A percentile compares a stretch with the other conserved stretches of the same genome.
phyloP scores from a whole-genome alignment of 2,797 vertebrate genomes.

The Taeniopygia guttata region DNA sequence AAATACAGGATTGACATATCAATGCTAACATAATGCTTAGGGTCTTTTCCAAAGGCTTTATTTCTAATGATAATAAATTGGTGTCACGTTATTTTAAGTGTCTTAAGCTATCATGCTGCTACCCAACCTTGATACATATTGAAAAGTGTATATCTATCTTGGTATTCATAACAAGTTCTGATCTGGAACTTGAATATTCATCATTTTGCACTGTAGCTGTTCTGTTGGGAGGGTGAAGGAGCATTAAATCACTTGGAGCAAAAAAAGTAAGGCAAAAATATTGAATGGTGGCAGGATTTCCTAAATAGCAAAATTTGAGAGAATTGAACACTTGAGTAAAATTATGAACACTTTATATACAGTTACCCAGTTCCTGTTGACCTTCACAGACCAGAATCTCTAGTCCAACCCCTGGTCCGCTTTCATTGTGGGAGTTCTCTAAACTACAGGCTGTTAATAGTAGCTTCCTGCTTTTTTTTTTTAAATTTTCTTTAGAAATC shows the following conservation, averaged over 20 bases:
- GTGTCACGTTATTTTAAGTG: constrained; percentile 70
- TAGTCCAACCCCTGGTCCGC: not conserved
- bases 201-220: not conserved
- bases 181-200: constrained; percentile 22
- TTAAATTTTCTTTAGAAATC: not conserved
- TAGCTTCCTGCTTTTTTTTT: too few relatives aligned
- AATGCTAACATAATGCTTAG: constrained; percentile 79
- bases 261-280: not conserved
- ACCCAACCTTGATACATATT: not conserved
- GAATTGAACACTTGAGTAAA: not conserved
- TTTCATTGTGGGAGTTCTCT: not conserved
- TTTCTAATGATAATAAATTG: constrained; percentile 75
- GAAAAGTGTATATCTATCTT: constrained; percentile 14
- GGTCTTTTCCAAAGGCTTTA: constrained; percentile 73
- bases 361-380: not conserved
- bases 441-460: not conserved
- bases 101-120: constrained; percentile 62
- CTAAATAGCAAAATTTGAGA: not conserved
- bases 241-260: not conserved
- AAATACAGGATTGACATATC: constrained; percentile 82
- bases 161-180: not conserved
- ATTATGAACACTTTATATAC: not conserved
- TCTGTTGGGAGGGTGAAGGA: not conserved
- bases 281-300: not conserved
- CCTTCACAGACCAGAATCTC: not conserved